Percentiles rank a stretch among this genome's conserved stretches.
Evolutionary conservation across 2,888 invertebrate species (phyloP).

Genomic region (Gandaritis pyraliata): DNA sequence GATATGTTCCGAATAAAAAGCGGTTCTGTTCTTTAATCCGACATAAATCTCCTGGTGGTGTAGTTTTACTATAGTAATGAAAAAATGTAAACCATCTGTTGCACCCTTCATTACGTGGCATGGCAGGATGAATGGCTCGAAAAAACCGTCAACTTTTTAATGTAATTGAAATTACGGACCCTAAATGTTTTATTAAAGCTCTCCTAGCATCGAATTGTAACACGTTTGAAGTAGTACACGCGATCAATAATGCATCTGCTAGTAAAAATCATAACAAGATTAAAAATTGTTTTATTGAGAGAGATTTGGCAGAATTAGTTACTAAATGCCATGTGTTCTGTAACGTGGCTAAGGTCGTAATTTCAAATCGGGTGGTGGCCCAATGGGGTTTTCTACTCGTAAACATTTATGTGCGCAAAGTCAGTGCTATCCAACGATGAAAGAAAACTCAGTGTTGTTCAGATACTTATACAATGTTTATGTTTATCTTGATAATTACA

Average conservation of each 20-base stretch:
- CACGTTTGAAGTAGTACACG: conserved; percentile 56
- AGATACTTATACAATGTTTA: too few relatives aligned
- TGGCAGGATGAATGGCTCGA: conserved; percentile 70
- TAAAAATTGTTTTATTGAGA: conserved; percentile 12
- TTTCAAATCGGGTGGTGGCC: too few relatives aligned
- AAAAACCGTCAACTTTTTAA: conserved; percentile 79
- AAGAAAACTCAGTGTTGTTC: too few relatives aligned
- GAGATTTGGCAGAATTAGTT: not conserved
- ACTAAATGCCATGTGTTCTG: too few relatives aligned
- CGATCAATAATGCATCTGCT: conserved; percentile 42
- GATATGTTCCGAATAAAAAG: conserved; percentile 76
- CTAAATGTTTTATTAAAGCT: conserved; percentile 78
- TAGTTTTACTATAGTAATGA: conserved; percentile 77
- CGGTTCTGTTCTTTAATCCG: conserved; percentile 76
- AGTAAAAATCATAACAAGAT: conserved; percentile 40
- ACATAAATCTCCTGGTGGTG: conserved; percentile 76
- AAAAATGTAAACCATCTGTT: conserved; percentile 82
- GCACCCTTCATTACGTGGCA: conserved; percentile 80
- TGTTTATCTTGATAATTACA: too few relatives aligned
- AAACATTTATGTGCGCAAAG: too few relatives aligned
- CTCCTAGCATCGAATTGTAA: conserved; percentile 57
- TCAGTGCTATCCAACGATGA: too few relatives aligned
- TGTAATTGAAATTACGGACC: conserved; percentile 80
- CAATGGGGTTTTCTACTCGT: too few relatives aligned
- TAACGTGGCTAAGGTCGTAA: too few relatives aligned